These are phyloP conservation scores for Psophia crepitans DNA, from an alignment of 2,113 vertebrate genomes.

Conservation along the genomic window DNA sequence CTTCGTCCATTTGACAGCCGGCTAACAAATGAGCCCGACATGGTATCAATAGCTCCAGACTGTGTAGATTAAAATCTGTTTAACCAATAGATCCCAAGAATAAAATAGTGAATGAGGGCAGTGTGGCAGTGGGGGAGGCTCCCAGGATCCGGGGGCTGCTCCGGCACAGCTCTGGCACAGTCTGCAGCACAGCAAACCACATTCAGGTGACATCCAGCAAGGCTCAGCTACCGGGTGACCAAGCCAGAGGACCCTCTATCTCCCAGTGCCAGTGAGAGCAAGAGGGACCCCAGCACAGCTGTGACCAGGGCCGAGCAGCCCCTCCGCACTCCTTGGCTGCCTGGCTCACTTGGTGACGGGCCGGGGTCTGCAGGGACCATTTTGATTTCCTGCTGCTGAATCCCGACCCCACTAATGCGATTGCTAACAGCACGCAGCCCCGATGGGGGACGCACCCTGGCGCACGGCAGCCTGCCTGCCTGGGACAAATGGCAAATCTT, in stretches of 20 bases:
- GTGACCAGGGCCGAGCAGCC: neutral
- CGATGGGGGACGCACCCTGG: constrained; percentile 17
- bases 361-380: constrained; percentile 10
- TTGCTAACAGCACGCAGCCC: neutral
- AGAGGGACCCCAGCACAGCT: neutral
- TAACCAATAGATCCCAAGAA: constrained; percentile 30
- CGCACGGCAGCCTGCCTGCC: constrained; percentile 26
- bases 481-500: constrained; percentile 61
- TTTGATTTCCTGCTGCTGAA: constrained; percentile 33
- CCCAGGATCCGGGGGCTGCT: neutral
- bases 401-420: constrained; percentile 31
- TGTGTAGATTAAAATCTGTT: constrained; percentile 53
- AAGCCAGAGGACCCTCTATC: neutral
- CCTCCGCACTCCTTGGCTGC: neutral
- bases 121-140: accelerated
- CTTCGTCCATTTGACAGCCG: constrained; percentile 33
- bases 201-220: neutral
- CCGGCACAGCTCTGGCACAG: neutral
- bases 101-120: neutral
- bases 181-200: neutral
- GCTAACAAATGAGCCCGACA: constrained; percentile 49
- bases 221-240: neutral
- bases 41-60: constrained; percentile 52
- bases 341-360: accelerated
- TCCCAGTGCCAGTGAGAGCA: neutral